Evolutionary conservation across 2,113 vertebrate genomes (phyloP).

Genomic region (Cyanoderma ruficeps): DNA sequence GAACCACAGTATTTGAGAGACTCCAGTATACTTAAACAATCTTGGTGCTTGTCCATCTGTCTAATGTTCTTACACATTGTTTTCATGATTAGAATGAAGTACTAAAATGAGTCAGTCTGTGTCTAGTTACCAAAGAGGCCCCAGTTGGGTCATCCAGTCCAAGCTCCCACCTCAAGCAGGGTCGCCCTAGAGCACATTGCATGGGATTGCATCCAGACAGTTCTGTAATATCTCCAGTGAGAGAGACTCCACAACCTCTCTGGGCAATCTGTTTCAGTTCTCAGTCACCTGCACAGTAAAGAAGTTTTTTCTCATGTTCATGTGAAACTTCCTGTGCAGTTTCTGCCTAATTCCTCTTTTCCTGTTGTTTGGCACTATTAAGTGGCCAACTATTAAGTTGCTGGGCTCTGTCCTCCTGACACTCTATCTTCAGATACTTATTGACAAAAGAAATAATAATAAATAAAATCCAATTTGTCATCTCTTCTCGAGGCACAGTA

Average conservation of each 20-base stretch:
- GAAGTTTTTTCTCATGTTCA: not conserved
- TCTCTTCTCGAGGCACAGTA: not conserved
- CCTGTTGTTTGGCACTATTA: not conserved
- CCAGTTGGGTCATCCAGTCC: not conserved
- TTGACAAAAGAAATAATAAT: not conserved
- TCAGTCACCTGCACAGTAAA: not conserved
- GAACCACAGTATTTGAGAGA: not conserved
- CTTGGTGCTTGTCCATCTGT: not conserved
- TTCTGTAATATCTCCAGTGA: not conserved
- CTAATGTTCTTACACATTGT: not conserved
- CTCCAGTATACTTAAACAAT: not conserved
- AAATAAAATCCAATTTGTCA: not conserved
- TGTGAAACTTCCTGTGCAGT: not conserved
- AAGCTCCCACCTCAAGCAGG: not conserved
- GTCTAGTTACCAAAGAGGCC: not conserved
- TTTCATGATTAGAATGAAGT: not conserved
- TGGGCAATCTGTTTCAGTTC: not conserved
- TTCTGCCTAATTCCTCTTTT: not conserved
- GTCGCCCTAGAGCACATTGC: not conserved
- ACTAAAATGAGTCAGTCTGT: not conserved
- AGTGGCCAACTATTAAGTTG: not conserved
- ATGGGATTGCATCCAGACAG: not conserved
- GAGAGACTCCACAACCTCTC: not conserved
- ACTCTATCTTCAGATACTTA: not conserved
- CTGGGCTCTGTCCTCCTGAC: not conserved